Conservation (phyloP, 2,888 invertebrate genomes). For the Acanthosoma haemorrhoidale region DNA sequence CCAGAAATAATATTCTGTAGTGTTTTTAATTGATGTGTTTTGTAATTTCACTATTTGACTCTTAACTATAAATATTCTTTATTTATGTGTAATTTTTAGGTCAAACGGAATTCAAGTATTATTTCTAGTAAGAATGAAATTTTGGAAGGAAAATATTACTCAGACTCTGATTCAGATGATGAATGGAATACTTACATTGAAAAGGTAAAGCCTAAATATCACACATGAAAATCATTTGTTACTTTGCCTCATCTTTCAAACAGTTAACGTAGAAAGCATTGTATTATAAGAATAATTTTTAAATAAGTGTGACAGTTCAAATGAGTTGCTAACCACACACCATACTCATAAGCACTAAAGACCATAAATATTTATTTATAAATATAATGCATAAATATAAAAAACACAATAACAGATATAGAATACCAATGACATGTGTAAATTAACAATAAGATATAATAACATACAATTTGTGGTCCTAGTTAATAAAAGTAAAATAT, state of each 20-base stretch:
- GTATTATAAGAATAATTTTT: too few species aligned
- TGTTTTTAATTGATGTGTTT: too few species aligned
- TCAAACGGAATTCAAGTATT: slow-evolving; percentile 16
- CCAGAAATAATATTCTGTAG: too few species aligned
- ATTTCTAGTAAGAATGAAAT: slow-evolving; percentile 10
- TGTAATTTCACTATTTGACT: too few species aligned
- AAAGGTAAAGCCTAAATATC: slow-evolving; percentile 31
- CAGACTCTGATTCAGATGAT: slow-evolving; percentile 37
- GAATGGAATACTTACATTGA: slow-evolving; percentile 32
- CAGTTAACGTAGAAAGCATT: too few species aligned
- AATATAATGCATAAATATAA: background rate
- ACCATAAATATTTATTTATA: background rate
- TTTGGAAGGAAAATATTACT: slow-evolving; percentile 23
- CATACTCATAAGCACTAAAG: background rate
- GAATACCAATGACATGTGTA: too few species aligned
- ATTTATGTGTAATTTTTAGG: background rate
- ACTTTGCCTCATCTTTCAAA: too few species aligned
- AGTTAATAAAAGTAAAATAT: background rate
- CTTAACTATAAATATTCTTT: too few species aligned
- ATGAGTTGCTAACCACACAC: too few species aligned
- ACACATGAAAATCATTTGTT: too few species aligned
- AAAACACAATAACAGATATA: too few species aligned
- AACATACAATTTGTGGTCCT: background rate
- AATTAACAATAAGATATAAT: background rate
- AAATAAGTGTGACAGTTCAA: too few species aligned